These are phyloP conservation scores for Rhagoletis pomonella DNA, from an alignment of 1,140 invertebrate genomes.

Conservation along the genomic window DNA sequence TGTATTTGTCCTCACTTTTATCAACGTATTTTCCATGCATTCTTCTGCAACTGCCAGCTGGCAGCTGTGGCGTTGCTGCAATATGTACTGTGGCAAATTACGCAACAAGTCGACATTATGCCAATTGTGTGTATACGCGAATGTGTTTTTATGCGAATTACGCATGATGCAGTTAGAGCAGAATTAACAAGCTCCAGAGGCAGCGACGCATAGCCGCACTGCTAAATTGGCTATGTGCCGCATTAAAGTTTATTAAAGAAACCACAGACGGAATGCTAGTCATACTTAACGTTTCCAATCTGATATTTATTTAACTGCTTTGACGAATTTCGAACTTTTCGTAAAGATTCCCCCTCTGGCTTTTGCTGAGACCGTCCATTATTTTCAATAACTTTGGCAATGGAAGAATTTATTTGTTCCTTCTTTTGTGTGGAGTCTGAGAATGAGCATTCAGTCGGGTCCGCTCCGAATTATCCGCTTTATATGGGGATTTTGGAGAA, in stretches of 20 bases:
- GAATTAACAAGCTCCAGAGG: background rate
- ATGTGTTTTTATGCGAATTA: slow-evolving; percentile 4
- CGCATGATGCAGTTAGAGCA: background rate
- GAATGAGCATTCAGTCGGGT: no score
- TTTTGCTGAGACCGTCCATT: no score
- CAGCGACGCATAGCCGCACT: background rate
- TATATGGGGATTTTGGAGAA: no score
- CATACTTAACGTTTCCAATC: no score
- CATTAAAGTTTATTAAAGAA: slow-evolving; percentile 1
- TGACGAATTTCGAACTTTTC: no score
- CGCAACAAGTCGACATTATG: slow-evolving; percentile 4
- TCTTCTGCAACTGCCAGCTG: slow-evolving; percentile 21
- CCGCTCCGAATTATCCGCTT: no score
- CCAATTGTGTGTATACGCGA: background rate
- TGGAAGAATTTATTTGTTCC: no score
- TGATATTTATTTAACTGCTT: no score
- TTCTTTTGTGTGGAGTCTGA: no score
- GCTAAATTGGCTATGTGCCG: slow-evolving; percentile 43
- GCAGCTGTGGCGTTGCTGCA: slow-evolving; percentile 4
- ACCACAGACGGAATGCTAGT: background rate
- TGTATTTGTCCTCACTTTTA: slow-evolving; percentile 4
- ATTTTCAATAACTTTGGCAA: no score
- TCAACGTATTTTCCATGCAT: slow-evolving; percentile 2
- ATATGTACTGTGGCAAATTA: background rate
- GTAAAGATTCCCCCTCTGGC: no score